Conservation (phyloP, 2,797 vertebrate genomes). For the Propithecus perrieri region DNA sequence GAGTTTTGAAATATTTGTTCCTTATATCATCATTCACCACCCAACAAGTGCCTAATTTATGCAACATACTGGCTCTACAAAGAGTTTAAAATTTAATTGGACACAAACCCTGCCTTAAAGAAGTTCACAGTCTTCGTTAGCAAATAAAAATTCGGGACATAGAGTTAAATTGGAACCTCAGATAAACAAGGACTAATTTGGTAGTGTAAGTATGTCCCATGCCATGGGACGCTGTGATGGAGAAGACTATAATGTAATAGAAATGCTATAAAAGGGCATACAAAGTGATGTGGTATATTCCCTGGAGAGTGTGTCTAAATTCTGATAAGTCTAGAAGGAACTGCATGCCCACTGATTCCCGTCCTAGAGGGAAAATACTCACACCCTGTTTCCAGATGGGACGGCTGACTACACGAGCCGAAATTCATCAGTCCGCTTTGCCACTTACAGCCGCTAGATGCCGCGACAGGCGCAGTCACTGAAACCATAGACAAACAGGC, state of each 20-base stretch:
- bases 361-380: neutral
- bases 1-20: neutral
- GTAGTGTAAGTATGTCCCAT: neutral
- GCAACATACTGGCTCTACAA: neutral
- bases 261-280: neutral
- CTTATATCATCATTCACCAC: neutral
- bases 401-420: too few species aligned
- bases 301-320: neutral
- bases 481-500: slow-evolving; percentile 49
- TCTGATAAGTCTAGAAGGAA: neutral
- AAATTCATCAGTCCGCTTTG: neutral
- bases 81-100: neutral
- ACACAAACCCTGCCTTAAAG: neutral
- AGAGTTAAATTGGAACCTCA: slow-evolving; percentile 8
- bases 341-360: neutral
- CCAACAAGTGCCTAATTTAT: neutral
- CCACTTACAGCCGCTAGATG: slow-evolving; percentile 35
- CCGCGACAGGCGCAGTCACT: neutral
- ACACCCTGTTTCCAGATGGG: neutral
- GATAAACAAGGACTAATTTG: neutral
- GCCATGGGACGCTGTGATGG: neutral
- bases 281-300: neutral
- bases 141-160: neutral
- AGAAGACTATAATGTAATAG: neutral
- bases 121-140: slow-evolving; percentile 8